Conservation (phyloP, 2,797 vertebrate genomes). For the Phylloscopus collybita region DNA sequence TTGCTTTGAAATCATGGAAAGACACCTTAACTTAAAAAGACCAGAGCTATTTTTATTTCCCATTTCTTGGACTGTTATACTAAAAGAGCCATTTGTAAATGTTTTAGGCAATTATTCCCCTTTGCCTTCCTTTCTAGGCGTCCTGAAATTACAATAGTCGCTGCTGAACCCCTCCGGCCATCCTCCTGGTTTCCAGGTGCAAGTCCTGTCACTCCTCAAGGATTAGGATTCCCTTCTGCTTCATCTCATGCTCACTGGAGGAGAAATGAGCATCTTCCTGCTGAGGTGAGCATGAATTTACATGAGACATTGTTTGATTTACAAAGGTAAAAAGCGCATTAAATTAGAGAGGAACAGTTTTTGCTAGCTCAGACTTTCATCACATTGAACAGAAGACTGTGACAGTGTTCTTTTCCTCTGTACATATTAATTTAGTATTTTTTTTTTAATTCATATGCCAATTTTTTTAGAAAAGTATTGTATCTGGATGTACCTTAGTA, state of each 20-base stretch:
- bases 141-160: constrained; percentile 92
- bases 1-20: not conserved
- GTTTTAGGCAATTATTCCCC: not conserved
- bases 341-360: not conserved
- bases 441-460: not conserved
- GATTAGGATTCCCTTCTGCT: constrained; percentile 78
- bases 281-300: constrained; percentile 77
- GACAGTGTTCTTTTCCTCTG: not conserved
- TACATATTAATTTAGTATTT: not conserved
- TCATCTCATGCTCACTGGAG: constrained; percentile 81
- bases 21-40: not conserved
- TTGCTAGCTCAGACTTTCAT: not conserved
- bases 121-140: constrained; percentile 74
- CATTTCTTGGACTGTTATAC: not conserved
- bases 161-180: constrained; percentile 85
- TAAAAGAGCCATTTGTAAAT: not conserved
- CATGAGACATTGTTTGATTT: not conserved
- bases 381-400: not conserved
- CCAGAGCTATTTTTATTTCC: not conserved
- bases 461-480: not conserved
- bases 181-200: constrained; percentile 85
- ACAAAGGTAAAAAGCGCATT: not conserved
- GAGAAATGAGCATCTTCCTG: constrained; percentile 76
- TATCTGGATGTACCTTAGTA: not conserved
- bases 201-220: constrained; percentile 73